Base-by-base conservation (phyloP, 2,113 vertebrate genomes). In the Dipodomys ordii region DNA sequence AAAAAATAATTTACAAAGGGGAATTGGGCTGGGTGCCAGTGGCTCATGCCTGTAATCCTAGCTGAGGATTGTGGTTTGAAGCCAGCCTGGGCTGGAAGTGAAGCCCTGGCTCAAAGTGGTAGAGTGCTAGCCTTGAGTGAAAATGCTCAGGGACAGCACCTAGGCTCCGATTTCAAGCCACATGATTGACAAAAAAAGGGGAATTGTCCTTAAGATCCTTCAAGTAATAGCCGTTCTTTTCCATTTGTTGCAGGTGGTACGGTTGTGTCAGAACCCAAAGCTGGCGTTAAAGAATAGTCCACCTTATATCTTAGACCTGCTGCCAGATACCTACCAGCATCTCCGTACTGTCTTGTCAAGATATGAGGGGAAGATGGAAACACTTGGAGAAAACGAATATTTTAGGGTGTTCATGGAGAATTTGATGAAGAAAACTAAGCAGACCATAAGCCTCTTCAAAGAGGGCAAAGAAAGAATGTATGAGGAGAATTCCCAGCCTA, bases 381-480 rank as follows among this genome's bases (percentile, higher is more conserved):
- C 98, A 2, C 97, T 99, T 73, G 99, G 99, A 16, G 99, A 99
- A 82, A 99, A 99, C 0, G 99, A 99, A 96, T 99, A 99, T 91
- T 99, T 99, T 96, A 98, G 99, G 0, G 99, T 99, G 74, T 99
- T 99, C 98, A 99, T 99, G 99, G 99, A 99, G 96, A 99, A 99
- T 97, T 95, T 99, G 88, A 99, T 99, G 96, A 99, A 99, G 97
- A 99, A 99, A 97, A 99, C 99, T 94, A 99, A 99, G 97, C 99
- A 99, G 98, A 99, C 99, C 93, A 99, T 99, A 97, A 99, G 99
- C 98, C 99, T 99, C 91, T 99, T 99, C 97, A 99, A 99, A 96
- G 99, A 99, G 88, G 99, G 99, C 64, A 99, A 99, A 84, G 99
- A 99, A 28, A 97, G 99, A 96, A 99, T 99, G 99, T 99, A 99